phyloP scores from a whole-genome alignment of 2,797 vertebrate genomes.

The Gallinago stenura region DNA sequence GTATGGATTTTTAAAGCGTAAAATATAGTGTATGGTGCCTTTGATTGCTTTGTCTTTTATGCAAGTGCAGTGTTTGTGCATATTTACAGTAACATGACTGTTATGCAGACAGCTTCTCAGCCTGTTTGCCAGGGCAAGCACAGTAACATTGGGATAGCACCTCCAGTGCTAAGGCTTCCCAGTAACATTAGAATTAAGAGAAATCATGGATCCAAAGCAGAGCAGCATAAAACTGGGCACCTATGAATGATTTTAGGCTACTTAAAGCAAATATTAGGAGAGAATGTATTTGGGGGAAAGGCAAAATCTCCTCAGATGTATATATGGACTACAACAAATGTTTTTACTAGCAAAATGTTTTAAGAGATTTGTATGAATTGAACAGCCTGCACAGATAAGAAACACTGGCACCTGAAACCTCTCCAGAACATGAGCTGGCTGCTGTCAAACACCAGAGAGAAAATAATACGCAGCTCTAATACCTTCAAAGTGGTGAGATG shows the following conservation, averaged over 20 bases:
- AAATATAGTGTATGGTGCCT: fast-evolving
- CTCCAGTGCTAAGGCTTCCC: neutral
- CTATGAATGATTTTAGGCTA: neutral
- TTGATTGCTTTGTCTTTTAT: neutral
- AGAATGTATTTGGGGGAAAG: neutral
- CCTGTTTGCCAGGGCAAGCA: neutral
- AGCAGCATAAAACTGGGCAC: neutral
- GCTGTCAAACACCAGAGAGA: neutral
- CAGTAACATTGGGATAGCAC: neutral
- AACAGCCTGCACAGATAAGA: neutral
- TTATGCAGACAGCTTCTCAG: neutral
- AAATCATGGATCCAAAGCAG: neutral
- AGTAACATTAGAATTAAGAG: neutral
- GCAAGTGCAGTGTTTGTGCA: neutral
- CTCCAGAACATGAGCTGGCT: neutral
- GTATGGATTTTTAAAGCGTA: neutral
- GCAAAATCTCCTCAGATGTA: neutral
- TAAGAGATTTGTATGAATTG: neutral
- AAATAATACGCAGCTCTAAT: neutral
- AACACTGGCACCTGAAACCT: neutral
- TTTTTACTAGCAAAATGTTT: neutral
- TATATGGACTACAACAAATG: neutral
- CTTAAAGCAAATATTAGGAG: neutral
- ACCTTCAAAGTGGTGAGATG: neutral
- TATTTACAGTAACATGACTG: neutral